These are phyloP conservation scores for Odontothrips loti DNA, from an alignment of 2,888 invertebrate genomes.

Conservation along the genomic window DNA sequence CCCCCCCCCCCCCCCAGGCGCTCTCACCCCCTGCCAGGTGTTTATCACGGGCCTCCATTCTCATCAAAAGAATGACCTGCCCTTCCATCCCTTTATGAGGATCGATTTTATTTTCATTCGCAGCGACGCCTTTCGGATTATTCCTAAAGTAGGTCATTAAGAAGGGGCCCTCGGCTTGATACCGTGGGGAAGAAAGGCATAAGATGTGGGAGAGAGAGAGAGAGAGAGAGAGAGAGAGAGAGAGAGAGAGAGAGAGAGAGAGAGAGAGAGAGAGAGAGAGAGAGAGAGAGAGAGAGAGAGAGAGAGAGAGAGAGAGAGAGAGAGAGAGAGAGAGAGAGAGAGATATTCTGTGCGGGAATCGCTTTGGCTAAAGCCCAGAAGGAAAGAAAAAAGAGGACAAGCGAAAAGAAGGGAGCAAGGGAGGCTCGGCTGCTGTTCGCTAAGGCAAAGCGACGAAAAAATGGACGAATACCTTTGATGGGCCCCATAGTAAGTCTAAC, in stretches of 20 bases:
- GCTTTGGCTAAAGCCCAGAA: neutral
- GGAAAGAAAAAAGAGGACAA: neutral
- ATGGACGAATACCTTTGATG: constrained; percentile 26
- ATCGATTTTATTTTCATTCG: constrained; percentile 8
- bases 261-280: neutral
- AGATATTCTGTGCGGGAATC: neutral
- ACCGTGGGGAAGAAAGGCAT: too few relatives aligned
- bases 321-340: neutral
- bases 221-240: neutral
- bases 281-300: neutral
- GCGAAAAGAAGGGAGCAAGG: neutral
- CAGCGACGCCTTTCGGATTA: constrained; percentile 1
- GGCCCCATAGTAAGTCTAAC: constrained; percentile 22
- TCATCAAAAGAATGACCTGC: neutral
- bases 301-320: neutral
- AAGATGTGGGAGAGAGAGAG: neutral
- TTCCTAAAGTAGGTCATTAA: constrained; percentile 8
- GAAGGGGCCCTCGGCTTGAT: neutral
- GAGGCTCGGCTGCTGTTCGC: neutral
- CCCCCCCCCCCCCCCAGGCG: too few relatives aligned
- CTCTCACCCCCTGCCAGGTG: neutral
- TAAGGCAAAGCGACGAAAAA: neutral
- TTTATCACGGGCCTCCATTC: neutral
- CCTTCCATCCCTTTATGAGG: neutral
- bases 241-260: too few relatives aligned